Base-by-base conservation (phyloP, 2,113 vertebrate genomes). In the Poeciliopsis occidentalis region DNA sequence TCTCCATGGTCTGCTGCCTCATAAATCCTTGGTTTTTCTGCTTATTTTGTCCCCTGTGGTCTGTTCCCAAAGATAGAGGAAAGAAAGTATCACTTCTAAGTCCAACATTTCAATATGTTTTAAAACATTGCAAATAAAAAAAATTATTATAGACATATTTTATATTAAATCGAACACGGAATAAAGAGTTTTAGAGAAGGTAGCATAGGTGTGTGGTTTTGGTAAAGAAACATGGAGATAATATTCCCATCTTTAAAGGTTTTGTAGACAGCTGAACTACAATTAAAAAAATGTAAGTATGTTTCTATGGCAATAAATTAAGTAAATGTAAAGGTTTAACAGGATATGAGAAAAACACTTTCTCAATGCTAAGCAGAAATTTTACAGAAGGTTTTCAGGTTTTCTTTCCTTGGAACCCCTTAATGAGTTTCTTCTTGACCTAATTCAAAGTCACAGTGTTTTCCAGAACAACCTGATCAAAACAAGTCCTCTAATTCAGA, bases 401-500 rank as follows among this genome's bases (percentile, higher is more conserved):
- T 29, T 64, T 13, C 32, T 22, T 8, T 60, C 22, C 30, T 17
- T 44, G 13, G 41, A 26, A 65, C 19, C 22, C 34, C 13, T 17
- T 27, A 27, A 78, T 85, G 68, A 75, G 75, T 64, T 12, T 68
- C 67, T 66, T 3, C 62, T 73, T 67, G 51, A 71, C 57, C 67
- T 64, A 4, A 57, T 64, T 78, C 60, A 64, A 64, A 64, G 64
- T n/a, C 2, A 60, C 12, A 0, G n/a, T 32, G 54, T 71, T 79
- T 63, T 27, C 19, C 0, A 39, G 54, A 1, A 29, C 51, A 4
- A 5, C 37, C 44, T 69, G 70, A 80, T 60, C 26, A 78, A 72
- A 47, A 64, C 67, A 79, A 78, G 82, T 76, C 63, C 44, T 80
- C 57, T 69, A 30, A 75, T 81, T 76, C 75, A 77, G 57, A 70